Conservation (phyloP, 2,113 vertebrate species). For the Amphiprion ocellaris region DNA sequence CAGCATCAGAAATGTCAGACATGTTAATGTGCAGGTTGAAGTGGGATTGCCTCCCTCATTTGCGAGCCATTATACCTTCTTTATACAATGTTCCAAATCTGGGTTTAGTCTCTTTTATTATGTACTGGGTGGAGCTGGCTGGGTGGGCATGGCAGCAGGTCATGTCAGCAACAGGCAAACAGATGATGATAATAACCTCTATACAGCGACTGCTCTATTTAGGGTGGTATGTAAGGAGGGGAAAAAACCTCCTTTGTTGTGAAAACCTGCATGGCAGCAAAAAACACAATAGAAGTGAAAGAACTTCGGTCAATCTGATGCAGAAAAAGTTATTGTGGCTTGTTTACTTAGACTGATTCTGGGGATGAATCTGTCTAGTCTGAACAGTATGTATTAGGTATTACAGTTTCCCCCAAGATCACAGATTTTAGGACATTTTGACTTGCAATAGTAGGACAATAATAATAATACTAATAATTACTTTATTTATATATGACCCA, state of each 20-base stretch:
- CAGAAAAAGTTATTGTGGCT: no score
- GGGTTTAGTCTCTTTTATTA: conserved; percentile 24
- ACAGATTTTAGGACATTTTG: no score
- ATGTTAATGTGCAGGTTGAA: neutral
- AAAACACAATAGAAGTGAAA: neutral
- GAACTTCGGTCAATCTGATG: no score
- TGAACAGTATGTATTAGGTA: no score
- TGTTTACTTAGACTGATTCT: no score
- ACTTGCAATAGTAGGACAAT: no score
- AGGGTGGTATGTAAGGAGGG: no score
- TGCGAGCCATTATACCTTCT: neutral
- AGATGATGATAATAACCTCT: conserved; percentile 11
- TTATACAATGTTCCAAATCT: conserved; percentile 28
- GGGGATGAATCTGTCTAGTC: no score
- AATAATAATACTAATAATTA: no score
- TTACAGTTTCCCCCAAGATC: no score
- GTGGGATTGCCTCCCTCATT: neutral
- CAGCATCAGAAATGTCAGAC: neutral
- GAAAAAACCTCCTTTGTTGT: neutral
- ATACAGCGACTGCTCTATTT: no score
- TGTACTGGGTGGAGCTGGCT: conserved; percentile 10
- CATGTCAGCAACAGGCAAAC: conserved; percentile 18
- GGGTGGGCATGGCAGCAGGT: conserved; percentile 7
- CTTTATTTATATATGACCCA: no score
- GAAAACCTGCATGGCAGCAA: neutral